Evolutionary conservation across 2,888 invertebrate species (phyloP).

Genomic region (Drosophila prostipennis): DNA sequence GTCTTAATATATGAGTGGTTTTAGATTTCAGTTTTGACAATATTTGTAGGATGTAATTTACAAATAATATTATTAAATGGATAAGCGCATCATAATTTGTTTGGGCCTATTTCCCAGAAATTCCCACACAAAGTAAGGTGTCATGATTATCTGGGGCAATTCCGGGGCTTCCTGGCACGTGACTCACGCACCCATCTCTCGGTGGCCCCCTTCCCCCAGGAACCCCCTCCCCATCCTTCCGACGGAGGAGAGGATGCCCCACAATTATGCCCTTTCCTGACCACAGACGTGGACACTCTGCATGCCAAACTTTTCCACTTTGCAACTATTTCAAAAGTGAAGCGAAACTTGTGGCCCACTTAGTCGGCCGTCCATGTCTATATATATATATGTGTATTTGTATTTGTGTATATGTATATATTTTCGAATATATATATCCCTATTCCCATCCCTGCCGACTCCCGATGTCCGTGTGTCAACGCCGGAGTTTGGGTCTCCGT

Average conservation of each 20-base stretch:
- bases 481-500: constrained; percentile 12
- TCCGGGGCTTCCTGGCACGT: constrained; percentile 11
- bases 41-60: too few relatives aligned
- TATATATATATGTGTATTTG: constrained; percentile 46
- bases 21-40: too few relatives aligned
- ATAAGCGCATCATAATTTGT: background rate
- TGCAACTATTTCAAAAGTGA: constrained; percentile 78
- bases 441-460: constrained; percentile 2
- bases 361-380: constrained; percentile 20
- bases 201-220: background rate
- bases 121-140: constrained; percentile 8
- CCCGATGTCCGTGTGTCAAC: constrained; percentile 35
- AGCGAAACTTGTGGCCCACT: constrained; percentile 66
- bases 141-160: constrained; percentile 5
- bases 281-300: constrained; percentile 60
- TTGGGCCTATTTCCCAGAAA: background rate
- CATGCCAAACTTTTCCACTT: constrained; percentile 76
- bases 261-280: constrained; percentile 49
- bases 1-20: too few relatives aligned
- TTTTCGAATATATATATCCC: constrained; percentile 32
- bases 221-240: background rate
- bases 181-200: constrained; percentile 24
- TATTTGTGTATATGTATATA: constrained; percentile 46
- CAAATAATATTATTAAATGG: background rate
- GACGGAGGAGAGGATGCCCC: constrained; percentile 35